Base-by-base conservation (phyloP, 1,140 invertebrate genomes). In the Onthophagus taurus region DNA sequence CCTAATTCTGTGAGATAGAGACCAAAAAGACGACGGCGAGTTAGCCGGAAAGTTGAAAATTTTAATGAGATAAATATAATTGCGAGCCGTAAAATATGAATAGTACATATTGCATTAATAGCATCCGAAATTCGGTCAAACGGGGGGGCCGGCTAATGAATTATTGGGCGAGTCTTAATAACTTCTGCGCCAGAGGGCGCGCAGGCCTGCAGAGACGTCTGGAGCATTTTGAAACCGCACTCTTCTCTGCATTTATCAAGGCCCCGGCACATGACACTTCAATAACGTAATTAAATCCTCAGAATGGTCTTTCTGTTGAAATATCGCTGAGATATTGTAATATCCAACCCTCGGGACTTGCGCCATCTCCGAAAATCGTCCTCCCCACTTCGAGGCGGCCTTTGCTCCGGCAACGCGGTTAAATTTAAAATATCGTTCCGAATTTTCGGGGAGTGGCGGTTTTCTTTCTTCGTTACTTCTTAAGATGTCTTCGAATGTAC, bases 281-380 rank as follows among this genome's bases (percentile, higher is more conserved):
- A 60, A 63, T 63, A 63, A 63, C 59, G 61, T 61, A 63, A 63
- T 63, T 63, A 61, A 63, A 63, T 60, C 58, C 57, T 50, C 61
- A 61, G 53, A 60, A 63, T 58, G 57, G 57, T 58, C 57, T 52
- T 49, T 47, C 51, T 45, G 48, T 52, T 63, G 58, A 63, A 59
- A 60, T 61, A 63, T 63, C 48, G 57, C 59, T 39, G 44, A 45
- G 57, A 59, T 60, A 62, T 63, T 61, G 56, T 63, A 58, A 59
- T 63, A 58, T 55, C 52, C 52, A 58, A 49, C 52, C 56, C 44
- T 29, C 49, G 39, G 7, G 24, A 26, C n/a, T n/a, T n/a, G n/a
- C n/a, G n/a, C n/a, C n/a, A n/a, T n/a, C n/a, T n/a, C n/a, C n/a
- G n/a, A n/a, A n/a, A n/a, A n/a, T n/a, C n/a, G n/a, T n/a, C n/a